These are phyloP conservation scores for Dolomedes plantarius DNA, from an alignment of 2,888 invertebrate genomes.

Conservation along the genomic window DNA sequence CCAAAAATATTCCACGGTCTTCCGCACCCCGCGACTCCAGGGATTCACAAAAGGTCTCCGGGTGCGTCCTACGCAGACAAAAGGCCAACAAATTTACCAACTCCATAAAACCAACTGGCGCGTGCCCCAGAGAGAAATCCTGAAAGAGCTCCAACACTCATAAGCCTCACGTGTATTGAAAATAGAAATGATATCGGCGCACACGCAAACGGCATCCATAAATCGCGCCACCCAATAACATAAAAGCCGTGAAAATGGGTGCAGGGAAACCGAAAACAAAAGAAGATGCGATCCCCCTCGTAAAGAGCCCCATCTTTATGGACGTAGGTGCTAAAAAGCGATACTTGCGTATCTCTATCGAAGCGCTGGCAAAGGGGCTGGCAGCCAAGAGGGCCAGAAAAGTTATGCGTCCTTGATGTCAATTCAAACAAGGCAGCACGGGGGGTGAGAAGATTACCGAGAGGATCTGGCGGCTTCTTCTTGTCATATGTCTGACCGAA, in stretches of 20 bases:
- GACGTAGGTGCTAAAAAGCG: not conserved
- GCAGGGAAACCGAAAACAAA: not conserved
- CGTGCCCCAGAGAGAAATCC: too few relatives aligned
- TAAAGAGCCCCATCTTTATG: not conserved
- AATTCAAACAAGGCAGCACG: not conserved
- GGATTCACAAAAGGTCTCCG: too few relatives aligned
- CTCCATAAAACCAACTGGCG: too few relatives aligned
- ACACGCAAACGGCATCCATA: not conserved
- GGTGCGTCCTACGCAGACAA: too few relatives aligned
- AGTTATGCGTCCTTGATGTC: conserved; percentile 19
- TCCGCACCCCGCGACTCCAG: too few relatives aligned
- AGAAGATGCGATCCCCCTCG: too few relatives aligned
- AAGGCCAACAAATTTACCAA: too few relatives aligned
- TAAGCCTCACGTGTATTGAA: too few relatives aligned
- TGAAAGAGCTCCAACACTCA: too few relatives aligned
- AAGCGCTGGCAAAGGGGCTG: not conserved
- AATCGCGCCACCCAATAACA: not conserved
- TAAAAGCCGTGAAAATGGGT: not conserved
- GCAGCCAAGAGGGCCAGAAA: not conserved
- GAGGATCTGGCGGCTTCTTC: not conserved
- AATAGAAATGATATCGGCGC: too few relatives aligned
- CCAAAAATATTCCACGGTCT: too few relatives aligned
- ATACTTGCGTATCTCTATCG: too few relatives aligned
- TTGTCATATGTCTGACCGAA: not conserved
- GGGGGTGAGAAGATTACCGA: not conserved